Conservation (phyloP, 2,113 vertebrate species). For the Epinephelus fuscoguttatus region DNA sequence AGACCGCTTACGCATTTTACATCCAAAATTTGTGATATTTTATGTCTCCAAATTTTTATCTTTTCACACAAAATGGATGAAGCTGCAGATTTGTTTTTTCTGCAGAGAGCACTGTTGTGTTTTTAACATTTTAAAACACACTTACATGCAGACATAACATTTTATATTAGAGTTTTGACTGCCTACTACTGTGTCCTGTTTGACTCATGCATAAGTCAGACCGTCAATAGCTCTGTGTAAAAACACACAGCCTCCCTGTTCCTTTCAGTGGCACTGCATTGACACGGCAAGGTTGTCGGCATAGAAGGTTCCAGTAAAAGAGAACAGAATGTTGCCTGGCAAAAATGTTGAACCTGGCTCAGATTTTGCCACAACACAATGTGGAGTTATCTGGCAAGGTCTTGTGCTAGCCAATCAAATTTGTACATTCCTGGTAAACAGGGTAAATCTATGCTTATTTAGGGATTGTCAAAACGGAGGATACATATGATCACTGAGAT, state of each 20-base stretch:
- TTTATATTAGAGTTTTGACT: not conserved
- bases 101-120: not conserved
- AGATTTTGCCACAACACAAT: not conserved
- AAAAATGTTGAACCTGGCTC: not conserved
- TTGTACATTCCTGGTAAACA: too few species aligned
- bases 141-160: not conserved
- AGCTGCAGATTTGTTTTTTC: not conserved
- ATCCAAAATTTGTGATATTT: slow-evolving; percentile 1
- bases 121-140: not conserved
- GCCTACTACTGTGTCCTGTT: not conserved
- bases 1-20: not conserved
- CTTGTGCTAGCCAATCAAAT: not conserved
- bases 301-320: not conserved
- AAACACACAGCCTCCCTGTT: not conserved
- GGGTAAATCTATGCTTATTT: not conserved
- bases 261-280: not conserved
- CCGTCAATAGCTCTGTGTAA: not conserved
- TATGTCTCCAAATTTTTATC: not conserved
- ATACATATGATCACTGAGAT: not conserved
- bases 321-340: not conserved
- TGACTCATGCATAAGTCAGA: not conserved
- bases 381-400: not conserved
- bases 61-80: not conserved
- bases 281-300: not conserved
- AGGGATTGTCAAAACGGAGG: not conserved